Base-by-base conservation (phyloP, 2,888 invertebrate genomes). In the Calameuta filiformis region DNA sequence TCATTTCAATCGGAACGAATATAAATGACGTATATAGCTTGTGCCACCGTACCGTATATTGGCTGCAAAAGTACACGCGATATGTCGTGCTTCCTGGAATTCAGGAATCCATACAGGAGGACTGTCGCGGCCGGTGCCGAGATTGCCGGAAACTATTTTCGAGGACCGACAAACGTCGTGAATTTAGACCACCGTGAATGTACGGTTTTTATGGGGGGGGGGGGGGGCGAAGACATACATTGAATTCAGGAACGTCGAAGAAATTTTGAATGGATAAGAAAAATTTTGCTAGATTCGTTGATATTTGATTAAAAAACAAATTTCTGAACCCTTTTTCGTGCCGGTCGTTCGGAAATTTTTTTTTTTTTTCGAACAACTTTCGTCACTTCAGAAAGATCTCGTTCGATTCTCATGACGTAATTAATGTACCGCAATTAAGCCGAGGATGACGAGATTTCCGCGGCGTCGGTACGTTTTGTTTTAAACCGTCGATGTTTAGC, bases 351-450 rank as follows among this genome's bases (percentile, higher is more conserved):
- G 1, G 0, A 23, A 6, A 15, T 12, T 4, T 15, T 40, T 15
- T 37, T 37, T 37, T 37, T 37, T 15, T 40, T 1, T 37, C 15
- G 23, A 23, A 23, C 56, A 6, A 23, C 15, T 56, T 23, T 56
- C 56, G 56, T 56, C 56, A 56, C 56, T 56, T 56, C 0, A 2
- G 9, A 23, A 56, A 56, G 56, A 56, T 56, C 56, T 56, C 56
- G 56, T 56, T 56, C 56, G 23, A 56, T 56, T 23, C 23, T 23
- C 23, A 23, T 56, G 56, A 81, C 82, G 88, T 91, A 91, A 91
- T 91, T 91, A 91, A 91, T 91, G 90, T 89, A 85, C 87, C 85
- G 84, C 90, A 90, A 90, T 90, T 91, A 90, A 90, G 87, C 84
- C 85, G 83, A 85, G 87, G 88, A 88, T 87, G 88, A 86, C 85